Evolutionary conservation across 2,888 invertebrate genomes (phyloP).

Genomic region (Scaptomyza reducta): DNA sequence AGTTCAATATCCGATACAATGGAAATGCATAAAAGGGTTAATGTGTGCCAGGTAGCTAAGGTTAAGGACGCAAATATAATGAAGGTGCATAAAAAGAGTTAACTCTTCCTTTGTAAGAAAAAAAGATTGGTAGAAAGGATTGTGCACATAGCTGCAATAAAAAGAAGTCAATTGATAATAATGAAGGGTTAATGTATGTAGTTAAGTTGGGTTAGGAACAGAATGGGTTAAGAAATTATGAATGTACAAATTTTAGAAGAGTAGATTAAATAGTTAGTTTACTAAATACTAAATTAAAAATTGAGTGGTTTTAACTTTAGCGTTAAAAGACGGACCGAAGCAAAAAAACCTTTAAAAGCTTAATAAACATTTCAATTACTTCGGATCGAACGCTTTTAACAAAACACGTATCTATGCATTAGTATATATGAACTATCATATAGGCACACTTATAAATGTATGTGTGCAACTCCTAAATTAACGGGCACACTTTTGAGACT

Average conservation of each 20-base stretch:
- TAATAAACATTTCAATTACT: constrained; percentile 27
- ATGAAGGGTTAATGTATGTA: constrained; percentile 42
- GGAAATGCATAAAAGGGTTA: constrained; percentile 68
- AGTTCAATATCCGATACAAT: constrained; percentile 44
- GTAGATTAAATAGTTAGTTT: no score
- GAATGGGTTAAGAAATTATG: neutral
- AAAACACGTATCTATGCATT: constrained; percentile 7
- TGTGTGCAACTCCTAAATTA: constrained; percentile 45
- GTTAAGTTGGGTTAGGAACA: constrained; percentile 1
- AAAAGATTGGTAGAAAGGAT: constrained; percentile 22
- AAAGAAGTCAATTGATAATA: constrained; percentile 48
- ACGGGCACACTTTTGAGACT: constrained; percentile 43
- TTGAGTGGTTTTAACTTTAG: no score
- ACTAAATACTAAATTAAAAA: no score
- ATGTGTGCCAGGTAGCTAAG: constrained; percentile 45
- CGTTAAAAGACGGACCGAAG: neutral
- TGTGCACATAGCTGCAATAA: constrained; percentile 28
- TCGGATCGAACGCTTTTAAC: constrained; percentile 14
- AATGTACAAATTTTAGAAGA: neutral
- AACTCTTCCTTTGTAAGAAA: constrained; percentile 49
- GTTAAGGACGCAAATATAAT: constrained; percentile 37
- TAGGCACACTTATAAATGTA: neutral
- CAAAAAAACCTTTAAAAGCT: neutral
- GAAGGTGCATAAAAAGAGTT: constrained; percentile 69
- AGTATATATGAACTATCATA: neutral